Evolutionary conservation across 2,113 vertebrate genomes (phyloP).

Genomic region (Anhinga rufa): DNA sequence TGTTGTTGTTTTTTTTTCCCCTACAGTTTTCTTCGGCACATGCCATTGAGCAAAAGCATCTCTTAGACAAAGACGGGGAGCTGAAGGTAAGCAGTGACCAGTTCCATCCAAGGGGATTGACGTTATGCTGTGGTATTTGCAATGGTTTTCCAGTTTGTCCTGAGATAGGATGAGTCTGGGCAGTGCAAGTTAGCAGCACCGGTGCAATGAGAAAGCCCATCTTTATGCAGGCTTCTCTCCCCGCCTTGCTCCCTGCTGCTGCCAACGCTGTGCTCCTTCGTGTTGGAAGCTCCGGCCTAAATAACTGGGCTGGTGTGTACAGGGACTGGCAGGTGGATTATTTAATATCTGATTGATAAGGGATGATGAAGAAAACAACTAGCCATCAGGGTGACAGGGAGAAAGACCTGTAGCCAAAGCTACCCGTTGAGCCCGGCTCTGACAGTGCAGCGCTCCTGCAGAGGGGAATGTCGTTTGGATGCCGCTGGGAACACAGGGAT

Average conservation of each 20-base stretch:
- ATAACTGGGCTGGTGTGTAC: neutral
- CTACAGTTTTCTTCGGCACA: neutral
- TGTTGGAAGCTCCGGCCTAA: neutral
- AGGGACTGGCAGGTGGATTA: neutral
- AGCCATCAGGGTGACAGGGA: neutral
- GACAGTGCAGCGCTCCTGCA: neutral
- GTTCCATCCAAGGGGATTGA: neutral
- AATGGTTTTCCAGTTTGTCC: neutral
- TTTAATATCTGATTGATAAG: neutral
- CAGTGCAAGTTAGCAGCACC: neutral
- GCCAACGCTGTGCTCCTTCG: neutral
- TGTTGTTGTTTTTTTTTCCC: neutral
- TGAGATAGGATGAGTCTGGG: neutral
- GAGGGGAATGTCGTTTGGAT: neutral
- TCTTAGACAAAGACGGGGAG: neutral
- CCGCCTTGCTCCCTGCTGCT: neutral
- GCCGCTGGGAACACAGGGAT: neutral
- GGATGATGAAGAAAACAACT: neutral
- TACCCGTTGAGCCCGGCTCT: neutral
- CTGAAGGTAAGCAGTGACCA: neutral
- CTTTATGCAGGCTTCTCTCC: neutral
- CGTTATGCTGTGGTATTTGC: neutral
- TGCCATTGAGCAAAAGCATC: neutral
- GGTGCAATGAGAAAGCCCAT: neutral
- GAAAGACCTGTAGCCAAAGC: neutral